Percentiles rank a stretch among this genome's conserved stretches.
Conservation (phyloP, 2,113 vertebrate species). For the Phrynosoma platyrhinos region DNA sequence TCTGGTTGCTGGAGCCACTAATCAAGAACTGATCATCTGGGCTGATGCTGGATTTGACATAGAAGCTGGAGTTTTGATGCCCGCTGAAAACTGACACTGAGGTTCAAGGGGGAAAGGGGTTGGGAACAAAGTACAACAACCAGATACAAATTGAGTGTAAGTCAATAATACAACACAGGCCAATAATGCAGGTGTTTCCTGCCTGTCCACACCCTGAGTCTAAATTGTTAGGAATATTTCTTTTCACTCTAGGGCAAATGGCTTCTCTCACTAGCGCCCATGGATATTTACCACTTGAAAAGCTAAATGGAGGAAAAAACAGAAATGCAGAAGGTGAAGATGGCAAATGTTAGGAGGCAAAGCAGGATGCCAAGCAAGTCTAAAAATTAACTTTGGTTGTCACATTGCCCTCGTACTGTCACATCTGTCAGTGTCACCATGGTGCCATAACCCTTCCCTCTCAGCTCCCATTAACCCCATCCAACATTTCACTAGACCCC, state of each 20-base stretch:
- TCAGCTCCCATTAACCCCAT: not conserved
- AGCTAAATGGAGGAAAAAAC: not conserved
- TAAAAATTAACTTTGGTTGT: not conserved
- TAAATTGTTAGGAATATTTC: constrained; percentile 50
- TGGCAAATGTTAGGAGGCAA: not conserved
- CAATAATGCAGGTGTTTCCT: constrained; percentile 63
- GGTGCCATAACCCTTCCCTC: not conserved
- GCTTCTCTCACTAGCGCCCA: not conserved
- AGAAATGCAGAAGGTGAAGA: not conserved
- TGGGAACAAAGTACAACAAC: not conserved
- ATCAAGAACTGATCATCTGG: constrained; percentile 94
- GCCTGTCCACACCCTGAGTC: constrained; percentile 44
- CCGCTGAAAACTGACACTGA: constrained; percentile 89
- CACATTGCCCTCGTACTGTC: not conserved
- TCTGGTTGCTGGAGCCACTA: constrained; percentile 93
- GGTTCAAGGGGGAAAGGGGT: constrained; percentile 22
- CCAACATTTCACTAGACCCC: not conserved
- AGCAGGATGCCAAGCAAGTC: not conserved
- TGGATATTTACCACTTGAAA: not conserved
- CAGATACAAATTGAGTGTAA: not conserved
- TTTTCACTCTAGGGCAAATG: not conserved
- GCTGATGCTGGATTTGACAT: constrained; percentile 92
- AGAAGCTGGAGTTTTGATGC: constrained; percentile 95
- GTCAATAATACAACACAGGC: constrained; percentile 26
- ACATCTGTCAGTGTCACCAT: too few relatives aligned